Conservation (phyloP, 2,797 vertebrate species). For the Gambusia yucatana region DNA sequence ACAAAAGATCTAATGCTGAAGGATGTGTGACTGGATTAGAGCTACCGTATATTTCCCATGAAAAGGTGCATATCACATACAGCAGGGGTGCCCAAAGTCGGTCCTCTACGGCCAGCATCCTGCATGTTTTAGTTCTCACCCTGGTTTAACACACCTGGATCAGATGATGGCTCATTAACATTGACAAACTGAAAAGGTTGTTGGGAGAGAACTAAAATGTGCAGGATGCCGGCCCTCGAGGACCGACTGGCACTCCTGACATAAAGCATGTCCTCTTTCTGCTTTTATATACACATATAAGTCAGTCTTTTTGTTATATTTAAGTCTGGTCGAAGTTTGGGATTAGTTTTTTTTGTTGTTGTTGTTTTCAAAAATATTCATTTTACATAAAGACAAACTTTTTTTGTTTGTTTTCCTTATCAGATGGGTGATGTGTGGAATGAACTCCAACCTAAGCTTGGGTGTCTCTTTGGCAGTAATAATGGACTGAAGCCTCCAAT, state of each 20-base stretch:
- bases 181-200: too few species aligned
- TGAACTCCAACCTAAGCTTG: slow-evolving; percentile 93
- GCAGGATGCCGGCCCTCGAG: too few species aligned
- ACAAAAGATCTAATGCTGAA: slow-evolving; percentile 35
- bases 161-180: too few species aligned
- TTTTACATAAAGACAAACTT: not conserved
- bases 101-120: too few species aligned
- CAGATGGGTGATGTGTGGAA: slow-evolving; percentile 98
- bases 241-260: too few species aligned
- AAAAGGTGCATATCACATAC: slow-evolving; percentile 5
- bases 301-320: not conserved
- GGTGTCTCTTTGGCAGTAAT: slow-evolving; percentile 86
- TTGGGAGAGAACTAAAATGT: too few species aligned
- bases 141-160: too few species aligned
- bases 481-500: slow-evolving; percentile 76
- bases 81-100: too few species aligned
- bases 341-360: not conserved
- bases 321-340: not conserved
- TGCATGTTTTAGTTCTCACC: too few species aligned
- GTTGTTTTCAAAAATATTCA: too few species aligned
- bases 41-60: slow-evolving; percentile 20
- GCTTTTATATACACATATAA: not conserved
- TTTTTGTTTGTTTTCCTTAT: slow-evolving; percentile 9
- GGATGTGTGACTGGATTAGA: slow-evolving; percentile 10
- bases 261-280: not conserved